These are phyloP conservation scores for Seriola quinqueradiata DNA, from an alignment of 2,113 vertebrate species.

Conservation along the genomic window DNA sequence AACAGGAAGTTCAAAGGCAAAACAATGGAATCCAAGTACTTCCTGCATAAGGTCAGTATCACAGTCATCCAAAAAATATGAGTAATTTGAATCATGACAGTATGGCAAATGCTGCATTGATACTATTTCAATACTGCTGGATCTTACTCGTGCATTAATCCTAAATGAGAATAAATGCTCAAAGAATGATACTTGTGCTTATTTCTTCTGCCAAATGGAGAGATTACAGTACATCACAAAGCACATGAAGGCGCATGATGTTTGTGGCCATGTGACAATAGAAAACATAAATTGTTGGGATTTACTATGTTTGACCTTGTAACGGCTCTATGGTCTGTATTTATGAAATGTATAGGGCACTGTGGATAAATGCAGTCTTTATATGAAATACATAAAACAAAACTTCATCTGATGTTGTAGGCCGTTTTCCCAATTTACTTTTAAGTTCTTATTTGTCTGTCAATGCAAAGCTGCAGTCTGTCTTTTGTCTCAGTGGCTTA, in stretches of 20 bases:
- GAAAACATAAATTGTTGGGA: neutral
- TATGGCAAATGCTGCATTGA: neutral
- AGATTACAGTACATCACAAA: neutral
- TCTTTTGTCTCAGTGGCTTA: conserved; percentile 24
- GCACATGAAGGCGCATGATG: neutral
- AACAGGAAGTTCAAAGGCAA: neutral
- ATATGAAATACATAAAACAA: neutral
- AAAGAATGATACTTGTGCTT: neutral
- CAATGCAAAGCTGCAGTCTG: neutral
- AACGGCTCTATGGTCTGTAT: neutral
- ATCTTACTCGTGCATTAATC: neutral
- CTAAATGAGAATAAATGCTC: neutral
- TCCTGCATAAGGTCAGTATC: too few species aligned
- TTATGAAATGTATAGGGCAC: conserved; percentile 5
- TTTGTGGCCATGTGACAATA: neutral
- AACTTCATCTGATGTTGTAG: neutral
- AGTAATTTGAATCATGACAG: neutral
- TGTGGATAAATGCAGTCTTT: neutral
- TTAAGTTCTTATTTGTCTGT: neutral
- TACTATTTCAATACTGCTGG: neutral
- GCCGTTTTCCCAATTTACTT: neutral
- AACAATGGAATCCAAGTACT: neutral
- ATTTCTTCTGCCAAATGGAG: neutral
- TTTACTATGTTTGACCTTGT: conserved; percentile 8
- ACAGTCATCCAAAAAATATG: too few species aligned